phyloP scores from a whole-genome alignment of 1,140 invertebrate species.

The Neodiprion pinetum region DNA sequence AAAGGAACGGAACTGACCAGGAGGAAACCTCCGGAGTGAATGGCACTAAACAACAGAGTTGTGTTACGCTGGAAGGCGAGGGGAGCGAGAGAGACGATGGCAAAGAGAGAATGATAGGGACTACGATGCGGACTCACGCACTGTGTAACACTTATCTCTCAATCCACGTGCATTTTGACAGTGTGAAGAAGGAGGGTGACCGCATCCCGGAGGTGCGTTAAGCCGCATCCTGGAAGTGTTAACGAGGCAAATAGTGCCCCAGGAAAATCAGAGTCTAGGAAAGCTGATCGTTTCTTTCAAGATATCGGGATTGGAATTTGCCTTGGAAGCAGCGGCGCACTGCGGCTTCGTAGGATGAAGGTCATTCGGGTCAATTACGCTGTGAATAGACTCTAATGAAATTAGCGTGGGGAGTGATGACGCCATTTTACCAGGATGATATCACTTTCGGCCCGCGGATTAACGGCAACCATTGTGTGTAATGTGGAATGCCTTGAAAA shows the following conservation, averaged over 20 bases:
- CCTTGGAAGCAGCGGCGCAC: neutral
- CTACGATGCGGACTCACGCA: neutral
- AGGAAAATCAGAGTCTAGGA: too few relatives aligned
- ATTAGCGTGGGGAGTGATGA: neutral
- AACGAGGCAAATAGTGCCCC: too few relatives aligned
- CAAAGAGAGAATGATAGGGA: constrained; percentile 10
- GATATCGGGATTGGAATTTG: neutral
- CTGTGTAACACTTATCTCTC: neutral
- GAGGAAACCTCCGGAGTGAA: constrained; percentile 28
- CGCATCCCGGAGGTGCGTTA: too few relatives aligned
- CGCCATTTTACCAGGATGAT: neutral
- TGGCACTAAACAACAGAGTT: constrained; percentile 46
- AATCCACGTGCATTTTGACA: neutral
- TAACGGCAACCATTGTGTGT: neutral
- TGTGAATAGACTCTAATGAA: neutral
- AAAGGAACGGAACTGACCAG: constrained; percentile 11
- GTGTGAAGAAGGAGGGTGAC: too few relatives aligned
- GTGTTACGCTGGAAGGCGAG: constrained; percentile 41
- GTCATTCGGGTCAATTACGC: neutral
- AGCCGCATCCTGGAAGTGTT: too few relatives aligned
- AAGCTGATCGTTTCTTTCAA: too few relatives aligned
- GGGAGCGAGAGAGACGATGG: constrained; percentile 36
- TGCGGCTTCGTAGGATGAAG: neutral
- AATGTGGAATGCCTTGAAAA: neutral
- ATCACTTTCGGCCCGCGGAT: neutral